Evolutionary conservation across 2,113 vertebrate genomes (phyloP).

Genomic region (zebrafish (Danio rerio)): DNA sequence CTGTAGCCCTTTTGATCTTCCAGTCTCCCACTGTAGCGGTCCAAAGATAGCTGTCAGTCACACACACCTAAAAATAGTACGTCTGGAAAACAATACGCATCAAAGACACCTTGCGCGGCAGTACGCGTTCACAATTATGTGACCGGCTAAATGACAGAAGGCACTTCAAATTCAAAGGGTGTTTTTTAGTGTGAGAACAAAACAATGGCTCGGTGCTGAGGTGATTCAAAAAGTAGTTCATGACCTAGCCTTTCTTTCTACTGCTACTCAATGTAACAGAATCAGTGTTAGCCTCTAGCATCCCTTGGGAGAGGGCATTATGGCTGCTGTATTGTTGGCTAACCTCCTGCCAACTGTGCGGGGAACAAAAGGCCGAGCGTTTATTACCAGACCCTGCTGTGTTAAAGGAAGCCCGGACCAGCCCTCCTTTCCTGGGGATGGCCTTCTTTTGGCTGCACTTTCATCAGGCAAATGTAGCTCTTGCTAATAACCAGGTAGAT

Average conservation of each 20-base stretch:
- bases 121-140: slow-evolving; percentile 27
- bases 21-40: slow-evolving; percentile 49
- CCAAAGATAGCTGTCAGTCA: slow-evolving; percentile 60
- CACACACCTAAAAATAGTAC: slow-evolving; percentile 52
- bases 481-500: slow-evolving; percentile 55
- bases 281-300: slow-evolving; percentile 88
- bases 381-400: slow-evolving; percentile 92
- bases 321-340: slow-evolving; percentile 91
- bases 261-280: slow-evolving; percentile 90
- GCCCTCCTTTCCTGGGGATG: slow-evolving; percentile 67
- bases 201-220: slow-evolving; percentile 51
- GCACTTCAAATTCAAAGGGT: slow-evolving; percentile 37
- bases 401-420: slow-evolving; percentile 91
- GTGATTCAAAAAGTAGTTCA: slow-evolving; percentile 58
- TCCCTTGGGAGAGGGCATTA: slow-evolving; percentile 91
- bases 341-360: slow-evolving; percentile 90
- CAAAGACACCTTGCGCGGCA: slow-evolving; percentile 48
- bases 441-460: slow-evolving; percentile 50
- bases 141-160: slow-evolving; percentile 42
- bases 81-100: slow-evolving; percentile 42
- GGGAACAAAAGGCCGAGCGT: slow-evolving; percentile 91
- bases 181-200: slow-evolving; percentile 20
- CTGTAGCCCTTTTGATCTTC: slow-evolving; percentile 61
- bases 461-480: slow-evolving; percentile 33
- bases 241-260: slow-evolving; percentile 69